Evolutionary conservation across 2,888 invertebrate genomes (phyloP).

Genomic region (Lasioglossum marginatum): DNA sequence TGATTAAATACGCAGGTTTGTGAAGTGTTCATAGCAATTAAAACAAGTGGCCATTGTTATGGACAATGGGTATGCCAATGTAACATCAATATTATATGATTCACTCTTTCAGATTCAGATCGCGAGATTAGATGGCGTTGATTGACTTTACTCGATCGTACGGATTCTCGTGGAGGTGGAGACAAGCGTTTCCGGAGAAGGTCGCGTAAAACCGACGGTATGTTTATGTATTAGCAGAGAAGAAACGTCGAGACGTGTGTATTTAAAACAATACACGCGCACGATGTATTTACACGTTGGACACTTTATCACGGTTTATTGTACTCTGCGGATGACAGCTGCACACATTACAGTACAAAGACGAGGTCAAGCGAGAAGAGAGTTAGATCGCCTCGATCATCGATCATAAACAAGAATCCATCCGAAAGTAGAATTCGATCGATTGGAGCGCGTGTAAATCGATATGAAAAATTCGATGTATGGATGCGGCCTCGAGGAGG

Average conservation of each 20-base stretch:
- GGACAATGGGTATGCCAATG: neutral
- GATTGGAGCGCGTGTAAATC: slow-evolving; percentile 1
- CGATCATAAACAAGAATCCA: neutral
- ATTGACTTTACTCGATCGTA: slow-evolving; percentile 31
- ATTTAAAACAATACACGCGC: slow-evolving; percentile 11
- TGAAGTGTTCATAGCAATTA: too few species aligned
- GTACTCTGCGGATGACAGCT: slow-evolving; percentile 23
- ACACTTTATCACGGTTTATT: slow-evolving; percentile 26
- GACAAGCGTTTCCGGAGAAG: neutral
- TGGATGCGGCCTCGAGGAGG: slow-evolving; percentile 51
- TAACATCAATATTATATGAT: slow-evolving; percentile 22
- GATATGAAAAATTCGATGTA: slow-evolving; percentile 23
- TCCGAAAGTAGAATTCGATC: neutral
- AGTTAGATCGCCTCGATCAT: neutral
- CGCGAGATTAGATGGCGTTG: slow-evolving; percentile 59
- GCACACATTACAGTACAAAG: neutral
- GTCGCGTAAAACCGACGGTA: neutral
- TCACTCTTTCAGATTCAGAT: slow-evolving; percentile 20
- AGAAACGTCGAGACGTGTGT: neutral
- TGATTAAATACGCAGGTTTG: too few species aligned
- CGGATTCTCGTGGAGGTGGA: slow-evolving; percentile 20
- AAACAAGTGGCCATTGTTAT: too few species aligned
- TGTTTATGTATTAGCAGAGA: slow-evolving; percentile 20
- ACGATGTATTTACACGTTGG: slow-evolving; percentile 17
- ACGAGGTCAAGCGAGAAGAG: slow-evolving; percentile 46